A percentile compares a stretch with the other conserved stretches of the same genome.
phyloP scores from a whole-genome alignment of 2,888 invertebrate genomes.

The Furcula furcula region DNA sequence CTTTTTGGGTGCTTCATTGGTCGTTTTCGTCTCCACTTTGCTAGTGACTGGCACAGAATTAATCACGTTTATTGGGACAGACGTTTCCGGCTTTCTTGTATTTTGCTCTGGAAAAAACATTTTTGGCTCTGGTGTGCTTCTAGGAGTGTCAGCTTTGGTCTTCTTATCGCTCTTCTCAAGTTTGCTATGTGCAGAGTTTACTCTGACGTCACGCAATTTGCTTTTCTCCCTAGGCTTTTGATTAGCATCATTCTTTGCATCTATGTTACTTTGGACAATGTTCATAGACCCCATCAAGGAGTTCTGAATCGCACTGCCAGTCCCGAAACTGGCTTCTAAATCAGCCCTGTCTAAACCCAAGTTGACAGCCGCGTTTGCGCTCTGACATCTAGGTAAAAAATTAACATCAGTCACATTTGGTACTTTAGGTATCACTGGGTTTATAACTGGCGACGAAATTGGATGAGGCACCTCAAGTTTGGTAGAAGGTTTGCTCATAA shows the following conservation, averaged over 20 bases:
- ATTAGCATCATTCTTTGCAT: slow-evolving; percentile 62
- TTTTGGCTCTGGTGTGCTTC: slow-evolving; percentile 70
- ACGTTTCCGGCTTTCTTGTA: slow-evolving; percentile 67
- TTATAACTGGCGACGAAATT: slow-evolving; percentile 73
- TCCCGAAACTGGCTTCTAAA: slow-evolving; percentile 55
- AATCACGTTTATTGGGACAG: slow-evolving; percentile 73
- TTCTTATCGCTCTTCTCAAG: slow-evolving; percentile 72
- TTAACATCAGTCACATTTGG: slow-evolving; percentile 65
- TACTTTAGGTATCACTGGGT: slow-evolving; percentile 70
- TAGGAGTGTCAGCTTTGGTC: slow-evolving; percentile 57
- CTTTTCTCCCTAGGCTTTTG: slow-evolving; percentile 70
- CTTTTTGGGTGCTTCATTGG: slow-evolving; percentile 68
- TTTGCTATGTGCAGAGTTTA: slow-evolving; percentile 76
- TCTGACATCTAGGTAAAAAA: slow-evolving; percentile 74
- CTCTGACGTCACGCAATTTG: slow-evolving; percentile 70
- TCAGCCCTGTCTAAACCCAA: slow-evolving; percentile 66
- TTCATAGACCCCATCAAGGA: slow-evolving; percentile 60
- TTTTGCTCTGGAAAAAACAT: slow-evolving; percentile 74
- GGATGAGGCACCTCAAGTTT: slow-evolving; percentile 76
- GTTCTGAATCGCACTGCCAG: slow-evolving; percentile 50
- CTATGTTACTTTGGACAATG: slow-evolving; percentile 49
- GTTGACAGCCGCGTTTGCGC: slow-evolving; percentile 68
- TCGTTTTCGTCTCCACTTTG: slow-evolving; percentile 60
- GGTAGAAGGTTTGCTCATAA: slow-evolving; percentile 61
- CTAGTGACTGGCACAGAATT: slow-evolving; percentile 60